Conservation (phyloP, 2,797 vertebrate genomes). For the Graptemys geographica region DNA sequence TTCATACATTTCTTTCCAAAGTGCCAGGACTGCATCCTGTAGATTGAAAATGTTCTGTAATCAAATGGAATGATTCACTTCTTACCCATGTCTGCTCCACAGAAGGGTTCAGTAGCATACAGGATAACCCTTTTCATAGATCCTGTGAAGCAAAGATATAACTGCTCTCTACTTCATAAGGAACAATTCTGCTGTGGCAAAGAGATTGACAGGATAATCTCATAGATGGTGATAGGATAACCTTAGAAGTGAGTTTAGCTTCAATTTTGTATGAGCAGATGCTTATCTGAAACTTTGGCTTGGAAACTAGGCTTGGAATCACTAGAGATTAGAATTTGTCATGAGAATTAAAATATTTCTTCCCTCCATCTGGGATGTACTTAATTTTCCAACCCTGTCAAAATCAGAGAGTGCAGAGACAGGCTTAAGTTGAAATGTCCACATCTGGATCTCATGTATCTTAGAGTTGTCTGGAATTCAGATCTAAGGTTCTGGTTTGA, state of each 20-base stretch:
- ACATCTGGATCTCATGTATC: background rate
- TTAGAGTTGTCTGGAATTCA: background rate
- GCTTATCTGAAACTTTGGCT: background rate
- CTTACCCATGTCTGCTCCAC: background rate
- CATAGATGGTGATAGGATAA: background rate
- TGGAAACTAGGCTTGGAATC: constrained; percentile 8
- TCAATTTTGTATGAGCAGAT: background rate
- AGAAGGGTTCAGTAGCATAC: background rate
- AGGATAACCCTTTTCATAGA: background rate
- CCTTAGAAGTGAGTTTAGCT: background rate
- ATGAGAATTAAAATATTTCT: constrained; percentile 51
- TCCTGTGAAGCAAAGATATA: background rate
- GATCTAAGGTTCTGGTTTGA: constrained; percentile 15
- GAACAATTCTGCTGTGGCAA: background rate
- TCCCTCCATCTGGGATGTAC: constrained; percentile 68
- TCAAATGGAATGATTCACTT: constrained; percentile 1
- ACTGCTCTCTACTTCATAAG: background rate
- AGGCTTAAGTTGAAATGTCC: constrained; percentile 34
- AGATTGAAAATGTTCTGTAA: background rate
- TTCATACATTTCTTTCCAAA: background rate
- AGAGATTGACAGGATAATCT: background rate
- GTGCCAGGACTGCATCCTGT: background rate
- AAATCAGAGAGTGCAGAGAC: constrained; percentile 2
- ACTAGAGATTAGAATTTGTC: constrained; percentile 32
- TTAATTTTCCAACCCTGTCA: constrained; percentile 58